Evolutionary conservation across 1,140 invertebrate genomes (phyloP), one percentile per base, ranked within the genome.

Genomic region (Bombus confusus): DNA sequence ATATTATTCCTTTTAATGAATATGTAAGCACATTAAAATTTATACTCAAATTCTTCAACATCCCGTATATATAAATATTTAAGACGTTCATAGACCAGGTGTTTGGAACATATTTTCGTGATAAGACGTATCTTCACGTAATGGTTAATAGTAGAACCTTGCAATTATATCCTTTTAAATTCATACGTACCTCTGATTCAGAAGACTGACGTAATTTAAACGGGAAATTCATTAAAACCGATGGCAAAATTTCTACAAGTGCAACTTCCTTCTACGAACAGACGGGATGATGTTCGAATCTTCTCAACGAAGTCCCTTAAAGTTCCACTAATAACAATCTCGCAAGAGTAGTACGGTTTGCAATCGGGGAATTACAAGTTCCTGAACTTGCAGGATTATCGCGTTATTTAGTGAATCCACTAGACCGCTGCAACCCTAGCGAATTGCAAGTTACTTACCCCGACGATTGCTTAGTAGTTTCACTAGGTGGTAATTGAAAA

Each of bases 371-470:
- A 80, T 80, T 72, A 47, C 76, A 72, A 85, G 68, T 80, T 85
- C 39, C 34, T 6, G 25, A 78, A 85, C 68, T 85, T n/a, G 47
- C 76, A 25, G 68, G 76, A 85, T 85, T 80, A 85, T 79, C 66
- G 76, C 43, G 68, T 85, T 85, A 80, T 71, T 71, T 80, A 85
- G 68, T 64, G 83, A 79, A 78, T 85, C 39, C 52, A 9, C 25
- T 31, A 62, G 69, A 71, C 76, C 66, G 2, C 75, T 28, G 64
- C 64, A 66, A 41, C 66, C 47, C 39, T 47, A 28, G 76, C 83
- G 59, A 85, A 72, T 69, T 85, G 9, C 76, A 59, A 85, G 39
- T 79, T 84, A 79, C 43, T 43, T 37, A 39, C 47, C 39, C n/a
- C 25, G 57, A 31, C 31, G 37, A 79, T 39, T 31, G 34, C 52